phyloP scores from a whole-genome alignment of 2,888 invertebrate genomes.

The Digitonthophagus gazella region DNA sequence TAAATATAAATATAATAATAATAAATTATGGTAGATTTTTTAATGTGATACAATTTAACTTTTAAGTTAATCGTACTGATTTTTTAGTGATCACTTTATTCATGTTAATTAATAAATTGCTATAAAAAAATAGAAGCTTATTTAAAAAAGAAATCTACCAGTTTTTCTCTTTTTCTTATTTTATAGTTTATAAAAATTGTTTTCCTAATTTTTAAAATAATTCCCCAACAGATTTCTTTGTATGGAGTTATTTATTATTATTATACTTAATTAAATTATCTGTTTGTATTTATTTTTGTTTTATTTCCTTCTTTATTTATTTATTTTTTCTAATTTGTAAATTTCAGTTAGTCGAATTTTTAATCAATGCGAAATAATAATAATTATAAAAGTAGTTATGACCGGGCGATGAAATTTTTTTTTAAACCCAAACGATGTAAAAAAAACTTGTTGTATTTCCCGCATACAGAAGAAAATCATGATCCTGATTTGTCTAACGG shows the following conservation, averaged over 20 bases:
- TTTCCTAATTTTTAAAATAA: slow-evolving; percentile 16
- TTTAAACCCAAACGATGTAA: slow-evolving; percentile 20
- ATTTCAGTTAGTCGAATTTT: background rate
- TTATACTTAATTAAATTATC: slow-evolving; percentile 28
- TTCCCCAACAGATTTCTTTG: slow-evolving; percentile 22
- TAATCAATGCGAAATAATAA: background rate
- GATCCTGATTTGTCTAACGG: slow-evolving; percentile 85
- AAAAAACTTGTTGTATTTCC: slow-evolving; percentile 27
- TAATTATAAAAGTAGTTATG: slow-evolving; percentile 31
- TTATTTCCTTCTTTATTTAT: slow-evolving; percentile 18
- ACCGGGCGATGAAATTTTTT: slow-evolving; percentile 24
- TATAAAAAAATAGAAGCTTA: slow-evolving; percentile 6
- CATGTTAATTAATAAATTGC: background rate
- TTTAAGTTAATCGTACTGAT: background rate
- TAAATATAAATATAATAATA: too few relatives aligned
- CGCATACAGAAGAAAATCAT: slow-evolving; percentile 43
- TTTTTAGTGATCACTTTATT: background rate
- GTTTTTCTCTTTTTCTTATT: slow-evolving; percentile 8
- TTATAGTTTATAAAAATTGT: slow-evolving; percentile 10
- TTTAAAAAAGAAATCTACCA: slow-evolving; percentile 2
- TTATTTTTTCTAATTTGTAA: background rate
- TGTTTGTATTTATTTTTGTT: slow-evolving; percentile 25
- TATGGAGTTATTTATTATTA: slow-evolving; percentile 27
- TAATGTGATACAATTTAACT: background rate
- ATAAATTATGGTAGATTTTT: background rate